Evolutionary conservation across 2,888 invertebrate species (phyloP).

Genomic region (Poecilobothrus nobilitatus): DNA sequence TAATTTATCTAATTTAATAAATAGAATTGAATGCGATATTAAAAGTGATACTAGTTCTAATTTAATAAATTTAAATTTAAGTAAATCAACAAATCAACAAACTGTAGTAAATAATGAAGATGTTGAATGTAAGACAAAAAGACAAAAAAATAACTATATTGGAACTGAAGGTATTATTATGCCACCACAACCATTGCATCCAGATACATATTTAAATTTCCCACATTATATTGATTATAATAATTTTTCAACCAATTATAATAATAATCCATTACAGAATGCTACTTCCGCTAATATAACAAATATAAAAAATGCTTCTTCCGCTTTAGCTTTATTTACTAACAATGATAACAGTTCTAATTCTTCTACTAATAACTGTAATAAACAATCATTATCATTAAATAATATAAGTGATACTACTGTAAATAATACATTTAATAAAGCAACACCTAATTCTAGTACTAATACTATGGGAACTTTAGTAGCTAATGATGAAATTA

Average conservation of each 20-base stretch:
- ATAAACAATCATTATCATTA: background rate
- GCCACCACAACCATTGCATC: conserved; percentile 5
- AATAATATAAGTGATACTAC: background rate
- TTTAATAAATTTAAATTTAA: background rate
- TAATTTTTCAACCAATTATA: background rate
- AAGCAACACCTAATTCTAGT: background rate
- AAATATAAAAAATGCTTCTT: background rate
- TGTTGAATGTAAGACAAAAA: background rate
- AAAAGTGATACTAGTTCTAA: conserved; percentile 7
- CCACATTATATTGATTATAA: conserved; percentile 9
- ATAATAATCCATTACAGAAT: background rate
- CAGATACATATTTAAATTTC: conserved; percentile 5
- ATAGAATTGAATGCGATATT: background rate
- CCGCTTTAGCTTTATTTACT: background rate
- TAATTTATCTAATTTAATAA: background rate
- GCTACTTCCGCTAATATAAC: background rate
- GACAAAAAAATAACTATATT: background rate
- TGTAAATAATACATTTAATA: no score
- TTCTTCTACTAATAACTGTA: background rate
- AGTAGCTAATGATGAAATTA: no score
- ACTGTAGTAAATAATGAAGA: background rate
- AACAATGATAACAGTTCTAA: conserved; percentile 14
- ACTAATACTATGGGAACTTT: background rate
- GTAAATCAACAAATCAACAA: background rate
- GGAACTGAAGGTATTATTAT: background rate